Conservation (phyloP, 2,797 vertebrate genomes). For the Xiphorhynchus erythropygius region DNA sequence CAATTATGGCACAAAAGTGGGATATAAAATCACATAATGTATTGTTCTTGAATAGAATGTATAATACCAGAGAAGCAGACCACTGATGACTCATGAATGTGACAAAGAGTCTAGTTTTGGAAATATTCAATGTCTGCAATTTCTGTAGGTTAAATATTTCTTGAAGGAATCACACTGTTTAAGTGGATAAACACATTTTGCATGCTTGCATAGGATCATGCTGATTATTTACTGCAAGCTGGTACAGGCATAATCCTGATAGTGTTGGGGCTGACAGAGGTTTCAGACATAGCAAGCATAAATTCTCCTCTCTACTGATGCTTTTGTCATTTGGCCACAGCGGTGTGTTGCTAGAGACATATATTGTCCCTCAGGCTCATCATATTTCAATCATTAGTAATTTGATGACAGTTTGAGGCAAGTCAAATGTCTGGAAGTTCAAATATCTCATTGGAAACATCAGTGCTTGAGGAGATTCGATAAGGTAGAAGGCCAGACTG, state of each 20-base stretch:
- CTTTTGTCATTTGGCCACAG: not conserved
- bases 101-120: not conserved
- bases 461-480: not conserved
- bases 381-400: not conserved
- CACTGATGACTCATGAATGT: not conserved
- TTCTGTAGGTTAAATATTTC: slow-evolving; percentile 21
- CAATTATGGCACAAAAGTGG: not conserved
- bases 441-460: not conserved
- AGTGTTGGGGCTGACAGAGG: not conserved
- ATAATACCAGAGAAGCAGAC: not conserved
- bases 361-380: not conserved
- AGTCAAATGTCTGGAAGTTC: not conserved
- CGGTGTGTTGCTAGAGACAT: not conserved
- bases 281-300: not conserved
- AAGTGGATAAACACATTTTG: slow-evolving; percentile 24
- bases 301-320: not conserved
- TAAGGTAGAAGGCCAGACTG: not conserved
- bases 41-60: not conserved
- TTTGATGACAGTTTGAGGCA: not conserved
- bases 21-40: not conserved
- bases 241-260: not conserved
- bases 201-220: not conserved
- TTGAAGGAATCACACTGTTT: slow-evolving; percentile 5
- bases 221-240: not conserved
- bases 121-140: not conserved